Evolutionary conservation across 2,113 vertebrate genomes (phyloP).

Genomic region (Vombatus ursinus): DNA sequence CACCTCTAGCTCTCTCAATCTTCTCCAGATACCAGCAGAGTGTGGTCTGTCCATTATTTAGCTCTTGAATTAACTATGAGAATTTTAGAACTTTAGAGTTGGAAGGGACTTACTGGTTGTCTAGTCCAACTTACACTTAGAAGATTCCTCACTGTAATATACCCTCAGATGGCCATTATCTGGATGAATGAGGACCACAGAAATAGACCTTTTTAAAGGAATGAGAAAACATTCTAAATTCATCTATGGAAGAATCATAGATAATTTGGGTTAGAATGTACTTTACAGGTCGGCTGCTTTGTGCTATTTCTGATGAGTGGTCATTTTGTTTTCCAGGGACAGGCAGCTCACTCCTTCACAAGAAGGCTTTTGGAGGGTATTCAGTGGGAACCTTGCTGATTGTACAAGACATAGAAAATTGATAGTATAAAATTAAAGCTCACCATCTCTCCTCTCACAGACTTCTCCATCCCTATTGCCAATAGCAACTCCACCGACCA

Average conservation of each 20-base stretch:
- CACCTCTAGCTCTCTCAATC: neutral
- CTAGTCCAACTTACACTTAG: neutral
- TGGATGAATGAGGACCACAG: neutral
- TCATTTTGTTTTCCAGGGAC: neutral
- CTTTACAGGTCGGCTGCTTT: neutral
- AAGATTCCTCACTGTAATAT: neutral
- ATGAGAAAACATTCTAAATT: neutral
- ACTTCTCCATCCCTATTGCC: neutral
- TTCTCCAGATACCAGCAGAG: neutral
- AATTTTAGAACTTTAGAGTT: neutral
- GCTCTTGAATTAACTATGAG: neutral
- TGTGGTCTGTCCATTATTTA: neutral
- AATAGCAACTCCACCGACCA: neutral
- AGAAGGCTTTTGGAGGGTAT: neutral
- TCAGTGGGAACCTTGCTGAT: neutral
- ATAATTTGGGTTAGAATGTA: neutral
- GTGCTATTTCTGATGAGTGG: too few relatives aligned
- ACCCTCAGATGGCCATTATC: neutral
- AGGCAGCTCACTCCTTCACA: neutral
- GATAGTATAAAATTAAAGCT: neutral
- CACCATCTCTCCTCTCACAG: neutral
- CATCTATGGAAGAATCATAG: neutral
- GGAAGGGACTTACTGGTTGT: neutral
- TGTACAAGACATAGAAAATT: neutral
- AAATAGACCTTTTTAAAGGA: neutral